phyloP scores from a whole-genome alignment of 2,888 invertebrate genomes.

The Globia sparganii region DNA sequence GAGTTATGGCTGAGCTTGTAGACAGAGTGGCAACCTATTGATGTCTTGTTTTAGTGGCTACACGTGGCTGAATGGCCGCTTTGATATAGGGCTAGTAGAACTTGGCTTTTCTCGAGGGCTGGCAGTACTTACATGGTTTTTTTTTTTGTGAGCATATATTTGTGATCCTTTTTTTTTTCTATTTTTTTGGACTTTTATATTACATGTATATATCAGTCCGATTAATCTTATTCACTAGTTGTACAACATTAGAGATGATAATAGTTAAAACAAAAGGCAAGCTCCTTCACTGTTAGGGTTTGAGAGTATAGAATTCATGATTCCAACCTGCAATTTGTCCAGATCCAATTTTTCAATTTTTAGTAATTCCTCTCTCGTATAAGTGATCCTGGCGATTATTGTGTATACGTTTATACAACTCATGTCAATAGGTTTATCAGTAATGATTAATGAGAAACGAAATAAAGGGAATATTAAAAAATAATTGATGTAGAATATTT shows the following conservation, averaged over 20 bases:
- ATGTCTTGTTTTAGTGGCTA: conserved; percentile 50
- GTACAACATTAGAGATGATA: too few relatives aligned
- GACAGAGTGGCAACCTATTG: conserved; percentile 65
- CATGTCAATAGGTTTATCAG: background rate
- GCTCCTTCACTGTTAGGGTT: too few relatives aligned
- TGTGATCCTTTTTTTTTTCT: too few relatives aligned
- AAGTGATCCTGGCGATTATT: too few relatives aligned
- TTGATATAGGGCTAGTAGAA: background rate
- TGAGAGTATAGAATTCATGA: too few relatives aligned
- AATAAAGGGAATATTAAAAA: background rate
- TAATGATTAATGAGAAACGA: background rate
- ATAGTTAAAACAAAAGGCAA: too few relatives aligned
- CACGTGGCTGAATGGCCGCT: conserved; percentile 2
- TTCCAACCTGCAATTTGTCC: too few relatives aligned
- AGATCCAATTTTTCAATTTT: too few relatives aligned
- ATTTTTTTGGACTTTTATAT: too few relatives aligned
- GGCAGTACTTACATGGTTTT: background rate
- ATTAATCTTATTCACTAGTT: too few relatives aligned
- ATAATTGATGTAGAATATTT: background rate
- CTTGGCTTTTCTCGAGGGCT: background rate
- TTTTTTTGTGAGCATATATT: background rate
- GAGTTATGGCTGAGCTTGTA: conserved; percentile 58
- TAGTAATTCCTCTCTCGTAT: too few relatives aligned
- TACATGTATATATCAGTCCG: too few relatives aligned
- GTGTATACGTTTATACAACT: background rate